Conservation (phyloP, 2,888 invertebrate species). For the Nomada ruficornis region DNA sequence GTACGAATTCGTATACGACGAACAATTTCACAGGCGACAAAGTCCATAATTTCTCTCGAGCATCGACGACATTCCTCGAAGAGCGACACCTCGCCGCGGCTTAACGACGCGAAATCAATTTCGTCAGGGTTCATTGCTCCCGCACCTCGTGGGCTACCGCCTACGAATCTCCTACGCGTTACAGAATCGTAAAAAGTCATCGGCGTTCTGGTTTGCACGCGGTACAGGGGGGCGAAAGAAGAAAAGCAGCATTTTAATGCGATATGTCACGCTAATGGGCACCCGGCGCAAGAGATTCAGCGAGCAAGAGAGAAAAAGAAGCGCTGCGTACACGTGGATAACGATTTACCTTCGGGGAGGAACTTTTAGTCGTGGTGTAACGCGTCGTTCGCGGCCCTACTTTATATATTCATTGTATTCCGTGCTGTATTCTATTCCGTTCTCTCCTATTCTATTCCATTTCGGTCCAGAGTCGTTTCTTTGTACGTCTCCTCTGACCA, state of each 20-base stretch:
- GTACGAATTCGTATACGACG: too few species aligned
- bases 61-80: conserved; percentile 1
- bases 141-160: conserved; percentile 32
- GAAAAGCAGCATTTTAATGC: conserved; percentile 29
- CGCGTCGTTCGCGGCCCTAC: conserved; percentile 41
- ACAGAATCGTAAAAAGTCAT: conserved; percentile 18
- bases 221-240: neutral
- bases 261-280: conserved; percentile 55
- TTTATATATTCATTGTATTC: conserved; percentile 68
- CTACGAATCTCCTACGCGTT: conserved; percentile 33
- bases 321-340: conserved; percentile 40
- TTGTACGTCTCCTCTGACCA: conserved; percentile 36
- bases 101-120: conserved; percentile 37
- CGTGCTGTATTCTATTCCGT: conserved; percentile 54
- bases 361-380: conserved; percentile 29
- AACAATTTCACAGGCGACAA: neutral
- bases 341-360: conserved; percentile 40
- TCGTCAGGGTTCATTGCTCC: conserved; percentile 50
- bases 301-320: conserved; percentile 21
- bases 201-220: conserved; percentile 14
- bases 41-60: neutral
- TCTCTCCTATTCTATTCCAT: conserved; percentile 53
- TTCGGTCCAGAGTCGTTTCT: conserved; percentile 42
- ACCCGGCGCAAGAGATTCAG: conserved; percentile 19
- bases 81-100: conserved; percentile 1